These are phyloP conservation scores for Punctoribates punctum DNA, from an alignment of 2,888 invertebrate genomes.

Conservation along the genomic window DNA sequence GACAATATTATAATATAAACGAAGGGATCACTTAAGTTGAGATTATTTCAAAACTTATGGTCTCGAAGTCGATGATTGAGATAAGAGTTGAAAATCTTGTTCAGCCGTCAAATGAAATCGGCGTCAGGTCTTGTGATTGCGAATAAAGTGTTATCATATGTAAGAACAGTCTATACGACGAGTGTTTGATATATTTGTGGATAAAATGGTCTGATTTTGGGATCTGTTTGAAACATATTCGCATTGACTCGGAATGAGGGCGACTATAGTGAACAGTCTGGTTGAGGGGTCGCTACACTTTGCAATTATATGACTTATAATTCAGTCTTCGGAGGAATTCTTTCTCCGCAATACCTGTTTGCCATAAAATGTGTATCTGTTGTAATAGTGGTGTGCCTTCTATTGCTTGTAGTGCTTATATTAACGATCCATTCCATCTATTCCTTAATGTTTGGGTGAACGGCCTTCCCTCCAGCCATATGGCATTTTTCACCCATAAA, in stretches of 20 bases:
- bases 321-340: neutral
- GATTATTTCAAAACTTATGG: too few species aligned
- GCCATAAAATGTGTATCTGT: neutral
- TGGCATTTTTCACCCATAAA: conserved; percentile 13
- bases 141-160: too few species aligned
- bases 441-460: conserved; percentile 5
- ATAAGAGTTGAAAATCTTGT: too few species aligned
- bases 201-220: too few species aligned
- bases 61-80: too few species aligned
- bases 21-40: too few species aligned
- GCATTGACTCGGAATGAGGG: neutral
- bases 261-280: neutral
- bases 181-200: too few species aligned
- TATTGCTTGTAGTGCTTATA: neutral
- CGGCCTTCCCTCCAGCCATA: conserved; percentile 13
- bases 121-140: too few species aligned
- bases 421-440: neutral
- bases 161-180: too few species aligned
- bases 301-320: neutral
- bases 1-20: too few species aligned
- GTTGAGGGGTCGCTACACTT: neutral
- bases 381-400: neutral
- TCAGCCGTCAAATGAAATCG: too few species aligned
- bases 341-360: conserved; percentile 9
- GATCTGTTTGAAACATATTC: neutral